Conservation (phyloP, 2,888 invertebrate species). For the Ectropis crepuscularia region DNA sequence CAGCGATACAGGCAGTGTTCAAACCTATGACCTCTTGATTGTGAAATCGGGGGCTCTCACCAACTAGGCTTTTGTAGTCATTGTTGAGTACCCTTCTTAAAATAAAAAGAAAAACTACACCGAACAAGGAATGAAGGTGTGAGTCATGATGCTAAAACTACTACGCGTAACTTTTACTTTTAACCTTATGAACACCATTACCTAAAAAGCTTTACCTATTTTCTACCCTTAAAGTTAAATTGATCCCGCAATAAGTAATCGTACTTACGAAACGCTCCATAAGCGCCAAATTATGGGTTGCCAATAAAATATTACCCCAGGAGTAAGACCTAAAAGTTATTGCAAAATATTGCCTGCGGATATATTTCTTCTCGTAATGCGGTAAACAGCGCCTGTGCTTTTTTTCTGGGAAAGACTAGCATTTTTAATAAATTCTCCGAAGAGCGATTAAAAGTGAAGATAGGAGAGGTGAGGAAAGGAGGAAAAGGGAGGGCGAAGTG, state of each 20-base stretch:
- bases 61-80: too few species aligned
- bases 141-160: too few species aligned
- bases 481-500: constrained; percentile 33
- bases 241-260: constrained; percentile 17
- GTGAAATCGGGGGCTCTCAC: too few species aligned
- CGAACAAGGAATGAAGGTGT: too few species aligned
- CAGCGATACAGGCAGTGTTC: too few species aligned
- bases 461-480: constrained; percentile 60
- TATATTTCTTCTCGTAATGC: constrained; percentile 19
- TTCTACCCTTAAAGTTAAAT: neutral
- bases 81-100: too few species aligned
- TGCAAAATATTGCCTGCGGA: constrained; percentile 21
- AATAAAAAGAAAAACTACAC: too few species aligned
- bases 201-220: too few species aligned
- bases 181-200: too few species aligned
- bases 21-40: too few species aligned
- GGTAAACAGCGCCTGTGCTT: constrained; percentile 33
- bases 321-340: constrained; percentile 18
- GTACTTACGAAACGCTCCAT: constrained; percentile 19
- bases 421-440: constrained; percentile 71
- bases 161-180: too few species aligned
- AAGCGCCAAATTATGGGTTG: constrained; percentile 15
- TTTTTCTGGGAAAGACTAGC: constrained; percentile 55
- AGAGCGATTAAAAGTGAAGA: constrained; percentile 73
- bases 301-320: constrained; percentile 13